phyloP scores from a whole-genome alignment of 2,888 invertebrate genomes.

The Myopa tessellatipennis region DNA sequence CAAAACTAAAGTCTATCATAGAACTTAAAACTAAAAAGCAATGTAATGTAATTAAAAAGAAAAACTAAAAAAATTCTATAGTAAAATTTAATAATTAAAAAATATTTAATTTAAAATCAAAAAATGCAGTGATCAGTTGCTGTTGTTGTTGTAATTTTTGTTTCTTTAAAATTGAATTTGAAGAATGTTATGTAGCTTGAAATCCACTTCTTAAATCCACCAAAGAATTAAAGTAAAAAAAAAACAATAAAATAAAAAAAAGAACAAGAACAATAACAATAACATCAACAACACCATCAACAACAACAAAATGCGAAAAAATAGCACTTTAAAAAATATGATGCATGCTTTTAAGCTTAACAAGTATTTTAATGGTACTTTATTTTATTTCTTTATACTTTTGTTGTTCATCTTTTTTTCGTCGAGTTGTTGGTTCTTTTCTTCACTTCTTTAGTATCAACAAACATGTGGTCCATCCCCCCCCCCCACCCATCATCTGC shows the following conservation, averaged over 20 bases:
- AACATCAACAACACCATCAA: conserved; percentile 9
- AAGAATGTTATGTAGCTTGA: too few species aligned
- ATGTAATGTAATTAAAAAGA: too few species aligned
- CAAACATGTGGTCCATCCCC: neutral
- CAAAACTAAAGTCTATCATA: too few species aligned
- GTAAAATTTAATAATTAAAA: too few species aligned
- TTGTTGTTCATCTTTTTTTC: neutral
- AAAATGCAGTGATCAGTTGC: too few species aligned
- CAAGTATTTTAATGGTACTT: neutral
- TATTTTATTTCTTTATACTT: neutral
- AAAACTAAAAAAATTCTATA: too few species aligned
- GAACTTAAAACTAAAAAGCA: too few species aligned
- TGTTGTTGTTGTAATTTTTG: too few species aligned
- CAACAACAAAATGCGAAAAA: neutral
- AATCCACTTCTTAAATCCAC: too few species aligned
- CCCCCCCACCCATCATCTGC: neutral
- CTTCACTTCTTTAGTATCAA: neutral
- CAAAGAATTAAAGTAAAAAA: neutral
- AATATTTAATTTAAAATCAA: too few species aligned
- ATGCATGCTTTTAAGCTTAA: conserved; percentile 10
- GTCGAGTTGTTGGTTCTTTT: neutral
- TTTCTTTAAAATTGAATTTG: too few species aligned
- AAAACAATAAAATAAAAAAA: neutral
- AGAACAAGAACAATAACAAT: neutral
- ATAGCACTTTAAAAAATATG: neutral